Conservation (phyloP, 2,888 invertebrate genomes). For the Diaphora mendica region DNA sequence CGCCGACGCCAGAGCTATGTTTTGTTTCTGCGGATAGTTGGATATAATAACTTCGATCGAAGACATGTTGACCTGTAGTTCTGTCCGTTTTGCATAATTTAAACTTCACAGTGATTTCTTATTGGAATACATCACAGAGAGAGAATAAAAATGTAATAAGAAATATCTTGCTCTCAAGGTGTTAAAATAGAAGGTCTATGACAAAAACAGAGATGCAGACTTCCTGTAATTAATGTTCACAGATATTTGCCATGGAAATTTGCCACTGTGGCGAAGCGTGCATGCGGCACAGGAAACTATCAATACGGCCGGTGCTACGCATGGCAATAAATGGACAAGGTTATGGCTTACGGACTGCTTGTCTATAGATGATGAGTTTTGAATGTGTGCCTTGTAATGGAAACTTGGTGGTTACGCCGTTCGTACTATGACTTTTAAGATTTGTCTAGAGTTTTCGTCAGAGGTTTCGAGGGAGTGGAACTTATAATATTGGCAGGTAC, state of each 20-base stretch:
- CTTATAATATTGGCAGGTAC: not conserved
- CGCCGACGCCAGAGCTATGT: no score
- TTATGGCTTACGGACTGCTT: constrained; percentile 49
- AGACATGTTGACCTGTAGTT: no score
- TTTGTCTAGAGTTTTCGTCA: no score
- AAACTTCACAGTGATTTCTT: not conserved
- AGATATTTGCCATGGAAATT: constrained; percentile 11
- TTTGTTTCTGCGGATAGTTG: no score
- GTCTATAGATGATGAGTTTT: constrained; percentile 40
- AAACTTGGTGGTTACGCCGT: not conserved
- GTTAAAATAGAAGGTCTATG: not conserved
- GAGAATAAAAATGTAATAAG: not conserved
- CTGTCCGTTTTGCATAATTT: no score
- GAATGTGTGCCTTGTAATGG: constrained; percentile 1
- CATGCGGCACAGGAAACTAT: constrained; percentile 63
- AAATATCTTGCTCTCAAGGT: not conserved
- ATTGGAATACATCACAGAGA: not conserved
- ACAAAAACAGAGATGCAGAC: not conserved
- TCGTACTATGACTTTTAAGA: no score
- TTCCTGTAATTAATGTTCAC: constrained; percentile 19
- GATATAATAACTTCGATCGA: no score
- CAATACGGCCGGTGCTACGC: constrained; percentile 61
- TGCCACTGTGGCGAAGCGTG: constrained; percentile 23
- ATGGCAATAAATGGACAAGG: constrained; percentile 66
- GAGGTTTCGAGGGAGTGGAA: not conserved